Evolutionary conservation across 2,888 invertebrate species (phyloP).

Genomic region (Cephus pygmeus): DNA sequence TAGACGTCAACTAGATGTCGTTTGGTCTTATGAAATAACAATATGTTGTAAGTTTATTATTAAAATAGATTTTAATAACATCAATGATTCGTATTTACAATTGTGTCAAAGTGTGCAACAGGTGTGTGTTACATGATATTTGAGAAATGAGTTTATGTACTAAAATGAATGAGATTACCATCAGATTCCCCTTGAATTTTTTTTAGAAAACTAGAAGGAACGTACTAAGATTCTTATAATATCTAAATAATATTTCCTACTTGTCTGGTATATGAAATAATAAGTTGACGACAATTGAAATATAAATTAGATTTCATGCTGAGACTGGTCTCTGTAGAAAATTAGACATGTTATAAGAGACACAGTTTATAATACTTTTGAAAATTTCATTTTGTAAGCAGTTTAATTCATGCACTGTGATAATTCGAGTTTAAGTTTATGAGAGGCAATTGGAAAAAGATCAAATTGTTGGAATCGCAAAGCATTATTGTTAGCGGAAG

Average conservation of each 20-base stretch:
- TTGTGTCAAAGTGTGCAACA: background rate
- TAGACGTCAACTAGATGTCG: background rate
- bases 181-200: background rate
- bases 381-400: background rate
- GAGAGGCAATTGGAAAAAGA: background rate
- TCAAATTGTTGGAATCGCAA: background rate
- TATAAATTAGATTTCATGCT: background rate
- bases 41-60: background rate
- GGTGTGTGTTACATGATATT: background rate
- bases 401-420: background rate
- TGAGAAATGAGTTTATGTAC: background rate
- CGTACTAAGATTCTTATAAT: background rate
- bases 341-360: background rate
- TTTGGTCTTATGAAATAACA: background rate
- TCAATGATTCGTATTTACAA: slow-evolving; percentile 5
- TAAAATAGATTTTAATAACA: slow-evolving; percentile 9
- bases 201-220: background rate
- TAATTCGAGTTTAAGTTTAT: too few relatives aligned
- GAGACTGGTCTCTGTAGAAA: background rate
- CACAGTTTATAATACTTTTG: background rate
- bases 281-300: background rate
- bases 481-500: background rate
- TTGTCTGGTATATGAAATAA: background rate
- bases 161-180: background rate
- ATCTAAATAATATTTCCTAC: background rate